phyloP scores from a whole-genome alignment of 2,797 vertebrate species.

The Okamejei kenojei region DNA sequence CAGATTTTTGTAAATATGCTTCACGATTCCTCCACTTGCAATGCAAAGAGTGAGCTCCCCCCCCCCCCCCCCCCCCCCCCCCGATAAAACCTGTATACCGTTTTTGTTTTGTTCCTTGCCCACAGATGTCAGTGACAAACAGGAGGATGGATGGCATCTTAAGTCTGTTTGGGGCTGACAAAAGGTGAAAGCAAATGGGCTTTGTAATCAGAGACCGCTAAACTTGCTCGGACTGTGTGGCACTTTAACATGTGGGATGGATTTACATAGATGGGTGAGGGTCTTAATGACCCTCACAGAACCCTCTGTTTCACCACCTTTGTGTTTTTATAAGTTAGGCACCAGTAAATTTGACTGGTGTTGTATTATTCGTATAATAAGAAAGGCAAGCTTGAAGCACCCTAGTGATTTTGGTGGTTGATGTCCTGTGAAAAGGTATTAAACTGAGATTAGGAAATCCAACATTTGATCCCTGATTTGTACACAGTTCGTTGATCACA shows the following conservation, averaged over 20 bases:
- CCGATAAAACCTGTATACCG: not conserved
- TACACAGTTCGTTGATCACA: not conserved
- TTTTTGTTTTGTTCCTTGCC: not conserved
- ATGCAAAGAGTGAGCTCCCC: not conserved
- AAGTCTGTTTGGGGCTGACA: conserved; percentile 10
- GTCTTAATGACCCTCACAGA: not conserved
- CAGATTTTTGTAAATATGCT: not conserved
- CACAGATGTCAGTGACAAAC: not conserved
- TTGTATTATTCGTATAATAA: not conserved
- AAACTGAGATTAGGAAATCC: not conserved
- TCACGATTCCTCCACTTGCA: not conserved
- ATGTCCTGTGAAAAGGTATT: not conserved
- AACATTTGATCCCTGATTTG: conserved; percentile 2
- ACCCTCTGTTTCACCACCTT: not conserved
- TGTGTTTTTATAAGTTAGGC: not conserved
- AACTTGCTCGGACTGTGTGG: not conserved
- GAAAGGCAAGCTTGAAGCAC: not conserved
- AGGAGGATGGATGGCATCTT: conserved; percentile 18
- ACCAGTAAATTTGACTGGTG: not conserved
- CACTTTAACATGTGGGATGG: conserved; percentile 7
- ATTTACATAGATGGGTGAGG: not conserved
- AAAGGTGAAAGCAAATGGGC: conserved; percentile 33
- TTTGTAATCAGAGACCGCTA: not conserved
- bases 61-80: too few relatives aligned
- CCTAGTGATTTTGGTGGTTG: not conserved